phyloP scores from a whole-genome alignment of 2,888 invertebrate species.

The Caenorhabditis afra region DNA sequence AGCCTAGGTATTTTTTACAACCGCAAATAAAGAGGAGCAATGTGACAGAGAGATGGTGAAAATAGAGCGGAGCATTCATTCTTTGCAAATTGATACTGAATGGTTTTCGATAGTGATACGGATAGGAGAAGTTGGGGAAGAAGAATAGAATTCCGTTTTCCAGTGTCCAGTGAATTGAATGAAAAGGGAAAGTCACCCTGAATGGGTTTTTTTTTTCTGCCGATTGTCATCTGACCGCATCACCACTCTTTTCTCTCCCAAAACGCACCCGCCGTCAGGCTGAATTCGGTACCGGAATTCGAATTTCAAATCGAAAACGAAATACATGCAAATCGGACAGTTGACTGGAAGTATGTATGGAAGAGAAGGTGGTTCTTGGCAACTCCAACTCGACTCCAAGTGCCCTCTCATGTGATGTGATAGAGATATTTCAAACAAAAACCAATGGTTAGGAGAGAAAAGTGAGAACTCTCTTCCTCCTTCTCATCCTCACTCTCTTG shows the following conservation, averaged over 20 bases:
- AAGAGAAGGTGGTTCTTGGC: too few relatives aligned
- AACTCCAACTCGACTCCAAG: neutral
- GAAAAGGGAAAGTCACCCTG: too few relatives aligned
- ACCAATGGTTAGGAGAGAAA: slow-evolving; percentile 4
- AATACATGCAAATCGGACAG: slow-evolving; percentile 41
- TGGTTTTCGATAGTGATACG: too few relatives aligned
- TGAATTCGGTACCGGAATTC: too few relatives aligned
- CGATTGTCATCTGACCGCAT: too few relatives aligned
- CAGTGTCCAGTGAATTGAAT: too few relatives aligned
- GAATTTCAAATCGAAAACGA: neutral
- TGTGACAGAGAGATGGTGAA: neutral
- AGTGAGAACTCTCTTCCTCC: neutral
- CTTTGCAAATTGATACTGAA: neutral
- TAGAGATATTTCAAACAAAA: neutral
- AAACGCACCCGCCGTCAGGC: neutral
- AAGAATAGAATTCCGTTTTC: too few relatives aligned
- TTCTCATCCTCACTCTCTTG: neutral
- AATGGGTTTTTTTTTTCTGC: too few relatives aligned
- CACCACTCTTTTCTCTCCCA: too few relatives aligned
- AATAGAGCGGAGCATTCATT: slow-evolving; percentile 1
- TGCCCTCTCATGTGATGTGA: slow-evolving; percentile 9
- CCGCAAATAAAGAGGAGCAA: slow-evolving; percentile 34
- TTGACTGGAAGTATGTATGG: too few relatives aligned
- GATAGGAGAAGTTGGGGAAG: too few relatives aligned
- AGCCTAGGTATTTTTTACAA: slow-evolving; percentile 34